Evolutionary conservation across 2,888 invertebrate species (phyloP), one percentile per base, ranked within the genome.

Genomic region (Dasysyrphus albostriatus): DNA sequence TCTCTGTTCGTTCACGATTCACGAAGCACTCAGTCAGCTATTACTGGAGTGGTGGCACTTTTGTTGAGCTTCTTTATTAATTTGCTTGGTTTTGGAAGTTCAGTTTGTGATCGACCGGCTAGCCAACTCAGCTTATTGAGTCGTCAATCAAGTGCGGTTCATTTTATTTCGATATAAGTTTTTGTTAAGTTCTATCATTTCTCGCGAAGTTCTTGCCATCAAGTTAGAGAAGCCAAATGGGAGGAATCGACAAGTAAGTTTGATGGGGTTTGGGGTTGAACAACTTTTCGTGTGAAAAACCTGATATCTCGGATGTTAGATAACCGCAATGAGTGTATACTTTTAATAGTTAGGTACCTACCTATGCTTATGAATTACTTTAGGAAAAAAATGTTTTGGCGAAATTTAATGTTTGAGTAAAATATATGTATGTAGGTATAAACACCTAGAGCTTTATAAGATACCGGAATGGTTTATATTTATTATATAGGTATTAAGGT

Each of bases 201-300:
- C 16, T 14, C 39, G 19, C 59, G 56, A 49, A 37, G 16, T 16
- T 69, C 37, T 69, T 65, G 47, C 19, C 19, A 32, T 65, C 51
- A 14, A 74, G 29, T 77, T 39, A 61, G 73, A 61, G 73, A 73
- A 65, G 10, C 29, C 49, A 12, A 24, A 85, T 85, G 85, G 81
- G 73, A 56, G 54, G 84, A 56, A 81, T 85, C 32, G 85, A 85
- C 63, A 85, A 81, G 85, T 85, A 85, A 81, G 85, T 85, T 74
- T 58, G 39, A 42, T 70, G 12, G 14, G 10, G 0, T 16, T 44
- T 16, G 5, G 7, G 12, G 16, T 59, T 39, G 14, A 14, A 39
- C 7, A 14, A 3, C 3, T 72, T 63, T 54, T 24, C 19, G 24
- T 32, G 1, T 3, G 4, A 14, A 44, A 56, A 65, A 19, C 4